Evolutionary conservation across 1,140 invertebrate genomes (phyloP).

Genomic region (Phthorimaea operculella): DNA sequence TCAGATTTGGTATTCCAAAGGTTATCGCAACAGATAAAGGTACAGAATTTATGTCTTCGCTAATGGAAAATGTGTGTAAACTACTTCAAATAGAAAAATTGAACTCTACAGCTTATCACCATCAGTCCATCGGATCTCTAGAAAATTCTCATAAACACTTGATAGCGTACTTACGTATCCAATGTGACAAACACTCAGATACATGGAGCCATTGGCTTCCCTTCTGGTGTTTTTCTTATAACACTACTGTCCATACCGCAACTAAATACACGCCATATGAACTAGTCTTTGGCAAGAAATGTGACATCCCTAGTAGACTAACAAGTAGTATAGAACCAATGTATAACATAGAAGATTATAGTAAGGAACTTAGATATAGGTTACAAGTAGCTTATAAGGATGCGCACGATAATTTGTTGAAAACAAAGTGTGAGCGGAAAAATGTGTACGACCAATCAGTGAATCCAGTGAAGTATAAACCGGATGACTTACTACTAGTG

Average conservation of each 20-base stretch:
- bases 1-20: constrained; percentile 9
- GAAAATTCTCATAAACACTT: constrained; percentile 8
- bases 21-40: constrained; percentile 4
- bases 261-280: constrained; percentile 9
- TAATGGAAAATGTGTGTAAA: constrained; percentile 7
- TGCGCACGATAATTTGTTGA: too few relatives aligned
- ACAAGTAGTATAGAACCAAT: too few relatives aligned
- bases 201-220: neutral
- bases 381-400: too few relatives aligned
- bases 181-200: neutral
- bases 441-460: too few relatives aligned
- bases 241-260: constrained; percentile 1
- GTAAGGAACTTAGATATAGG: too few relatives aligned
- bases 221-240: neutral
- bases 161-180: neutral
- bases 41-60: constrained; percentile 1
- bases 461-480: too few relatives aligned
- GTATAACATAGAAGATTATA: too few relatives aligned
- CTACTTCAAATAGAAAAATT: constrained; percentile 1
- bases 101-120: neutral
- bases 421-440: too few relatives aligned
- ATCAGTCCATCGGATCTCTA: constrained; percentile 6
- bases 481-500: too few relatives aligned
- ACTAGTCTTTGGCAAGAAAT: constrained; percentile 3
- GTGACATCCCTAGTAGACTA: constrained; percentile 7